Base-by-base conservation (phyloP, 2,797 vertebrate species). In the Protosalanx chinensis region DNA sequence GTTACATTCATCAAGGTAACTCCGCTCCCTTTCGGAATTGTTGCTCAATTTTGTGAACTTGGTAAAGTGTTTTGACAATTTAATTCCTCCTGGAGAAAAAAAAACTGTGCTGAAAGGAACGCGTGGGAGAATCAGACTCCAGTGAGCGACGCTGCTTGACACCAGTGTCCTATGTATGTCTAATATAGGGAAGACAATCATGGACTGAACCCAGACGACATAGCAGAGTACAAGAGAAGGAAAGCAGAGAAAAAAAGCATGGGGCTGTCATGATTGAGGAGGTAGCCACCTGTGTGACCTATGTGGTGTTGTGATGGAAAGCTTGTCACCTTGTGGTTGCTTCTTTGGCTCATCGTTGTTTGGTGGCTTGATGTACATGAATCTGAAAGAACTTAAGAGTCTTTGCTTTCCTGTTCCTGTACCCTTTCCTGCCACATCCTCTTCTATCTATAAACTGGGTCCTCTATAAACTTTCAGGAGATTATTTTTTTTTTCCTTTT, bases 161-260 rank as follows among this genome's bases (percentile, higher is more conserved):
- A 35, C 15, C 37, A 63, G 32, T 67, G 23, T 67, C 13, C 29
- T 23, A 20, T 66, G 23, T 30, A 62, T 62, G 27, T 59, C 51
- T 73, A 71, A 83, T 77, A 74, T 72, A 95, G 94, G 85, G 91
- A 93, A 89, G 87, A 91, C 85, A 94, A 93, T 88, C 94, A 96
- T 58, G 94, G 94, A 74, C 88, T 96, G 82, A 92, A 87, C 72
- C 89, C 91, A 59, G 91, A 92, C 67, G 94, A 95, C 23, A 89
- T 95, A 77, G 91, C 92, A 59, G 90, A 84, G 3, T 95, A 94
- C 92, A 93, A 83, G 88, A 92, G 81, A 93, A 93, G 91, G 88
- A 95, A 94, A 93, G 91, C 92, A 68, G 92, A 94, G 89, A 94
- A 91, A 90, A 91, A 93, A 90, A 81, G 88, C 82, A 81, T 90